Evolutionary conservation across 2,797 vertebrate species (phyloP).

Genomic region (Enteromius radiatus): DNA sequence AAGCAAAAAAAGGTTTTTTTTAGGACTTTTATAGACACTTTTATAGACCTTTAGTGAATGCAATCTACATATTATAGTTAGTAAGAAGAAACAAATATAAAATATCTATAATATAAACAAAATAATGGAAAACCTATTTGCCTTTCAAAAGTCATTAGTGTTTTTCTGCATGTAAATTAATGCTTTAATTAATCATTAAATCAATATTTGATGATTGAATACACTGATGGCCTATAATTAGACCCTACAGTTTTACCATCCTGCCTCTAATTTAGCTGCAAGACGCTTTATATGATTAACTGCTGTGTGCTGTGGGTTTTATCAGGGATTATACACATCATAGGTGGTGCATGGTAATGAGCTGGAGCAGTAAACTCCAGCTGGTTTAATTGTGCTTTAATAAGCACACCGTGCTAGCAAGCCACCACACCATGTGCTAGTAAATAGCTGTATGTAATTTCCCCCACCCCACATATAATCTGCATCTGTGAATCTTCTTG

Average conservation of each 20-base stretch:
- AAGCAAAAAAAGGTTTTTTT: neutral
- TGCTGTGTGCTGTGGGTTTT: conserved; percentile 28
- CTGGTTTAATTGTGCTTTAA: neutral
- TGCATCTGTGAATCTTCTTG: neutral
- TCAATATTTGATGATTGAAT: conserved; percentile 15
- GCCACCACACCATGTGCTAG: neutral
- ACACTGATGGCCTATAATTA: conserved; percentile 29
- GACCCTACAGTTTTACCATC: neutral
- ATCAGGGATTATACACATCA: conserved; percentile 26
- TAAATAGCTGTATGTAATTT: neutral
- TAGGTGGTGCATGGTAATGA: conserved; percentile 28
- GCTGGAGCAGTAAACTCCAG: conserved; percentile 3
- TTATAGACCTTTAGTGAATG: neutral
- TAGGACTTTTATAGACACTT: too few species aligned
- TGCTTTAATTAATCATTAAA: conserved; percentile 9
- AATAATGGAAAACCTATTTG: neutral
- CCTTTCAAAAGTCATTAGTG: neutral
- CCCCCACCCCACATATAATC: neutral
- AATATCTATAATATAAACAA: neutral
- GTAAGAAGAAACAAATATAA: neutral
- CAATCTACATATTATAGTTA: neutral
- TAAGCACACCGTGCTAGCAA: neutral
- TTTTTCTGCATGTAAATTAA: neutral
- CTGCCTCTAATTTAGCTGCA: conserved; percentile 9
- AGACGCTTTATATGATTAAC: conserved; percentile 2